A percentile compares a stretch with the other conserved stretches of the same genome.
Evolutionary conservation across 2,113 vertebrate species (phyloP).

Genomic region (Tetrax tetrax): DNA sequence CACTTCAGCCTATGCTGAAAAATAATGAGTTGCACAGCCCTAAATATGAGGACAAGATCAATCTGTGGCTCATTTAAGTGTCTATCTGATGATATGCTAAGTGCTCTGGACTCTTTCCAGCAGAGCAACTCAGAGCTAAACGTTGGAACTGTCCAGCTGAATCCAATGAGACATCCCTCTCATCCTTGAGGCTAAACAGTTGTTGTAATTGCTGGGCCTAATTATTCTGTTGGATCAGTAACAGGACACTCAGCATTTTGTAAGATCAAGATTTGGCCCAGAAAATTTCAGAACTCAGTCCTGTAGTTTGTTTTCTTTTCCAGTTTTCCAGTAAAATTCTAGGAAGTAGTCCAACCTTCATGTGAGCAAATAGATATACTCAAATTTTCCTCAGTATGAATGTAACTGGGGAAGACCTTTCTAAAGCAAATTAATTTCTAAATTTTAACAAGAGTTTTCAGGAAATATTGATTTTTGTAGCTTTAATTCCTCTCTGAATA

Average conservation of each 20-base stretch:
- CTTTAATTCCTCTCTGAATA: neutral
- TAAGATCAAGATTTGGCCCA: constrained; percentile 36
- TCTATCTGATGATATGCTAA: neutral
- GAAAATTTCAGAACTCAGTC: neutral
- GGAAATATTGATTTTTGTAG: neutral
- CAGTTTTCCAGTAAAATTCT: constrained; percentile 12
- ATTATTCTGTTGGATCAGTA: constrained; percentile 37
- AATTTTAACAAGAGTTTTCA: neutral
- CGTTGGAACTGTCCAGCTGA: constrained; percentile 34
- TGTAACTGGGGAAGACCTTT: neutral
- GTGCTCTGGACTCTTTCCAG: constrained; percentile 3
- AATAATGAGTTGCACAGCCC: neutral
- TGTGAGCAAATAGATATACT: neutral
- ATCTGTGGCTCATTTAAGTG: constrained; percentile 11
- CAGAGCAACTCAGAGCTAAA: neutral
- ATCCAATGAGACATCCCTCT: neutral
- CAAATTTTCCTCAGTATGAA: neutral
- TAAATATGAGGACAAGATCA: neutral
- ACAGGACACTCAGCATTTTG: neutral
- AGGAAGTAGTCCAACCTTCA: neutral
- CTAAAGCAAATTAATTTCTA: neutral
- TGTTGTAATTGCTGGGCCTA: constrained; percentile 24
- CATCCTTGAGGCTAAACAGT: constrained; percentile 47
- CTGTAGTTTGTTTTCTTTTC: constrained; percentile 7
- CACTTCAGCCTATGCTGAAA: constrained; percentile 11